phyloP scores from a whole-genome alignment of 1,140 invertebrate species.

The Lepidurus arcticus region DNA sequence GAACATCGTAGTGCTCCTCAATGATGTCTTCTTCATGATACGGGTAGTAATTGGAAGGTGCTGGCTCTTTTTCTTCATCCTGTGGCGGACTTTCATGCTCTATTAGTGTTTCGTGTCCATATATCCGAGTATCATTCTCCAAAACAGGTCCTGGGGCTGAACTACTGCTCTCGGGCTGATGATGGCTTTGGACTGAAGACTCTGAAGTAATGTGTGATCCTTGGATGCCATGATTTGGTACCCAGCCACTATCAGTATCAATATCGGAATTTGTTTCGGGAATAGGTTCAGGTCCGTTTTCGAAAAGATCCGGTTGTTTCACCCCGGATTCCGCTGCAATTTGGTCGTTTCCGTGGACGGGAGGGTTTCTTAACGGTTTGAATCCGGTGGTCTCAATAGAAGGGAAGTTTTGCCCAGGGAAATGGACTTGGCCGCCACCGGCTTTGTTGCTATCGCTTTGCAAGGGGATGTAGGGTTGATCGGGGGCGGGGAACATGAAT shows the following conservation, averaged over 20 bases:
- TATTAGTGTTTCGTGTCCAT: not conserved
- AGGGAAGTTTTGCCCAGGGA: not conserved
- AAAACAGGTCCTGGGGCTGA: not conserved
- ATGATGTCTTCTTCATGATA: not conserved
- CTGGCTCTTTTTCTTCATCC: not conserved
- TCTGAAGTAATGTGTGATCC: not conserved
- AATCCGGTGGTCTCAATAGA: not conserved
- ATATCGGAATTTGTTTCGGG: not conserved
- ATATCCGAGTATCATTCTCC: not conserved
- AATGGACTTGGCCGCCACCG: not conserved
- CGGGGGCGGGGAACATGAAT: not conserved
- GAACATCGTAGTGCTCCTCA: not conserved
- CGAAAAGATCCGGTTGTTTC: not conserved
- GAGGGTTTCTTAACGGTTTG: not conserved
- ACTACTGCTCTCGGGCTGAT: not conserved
- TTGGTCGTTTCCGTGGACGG: not conserved
- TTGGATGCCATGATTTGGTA: not conserved
- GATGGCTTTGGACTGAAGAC: not conserved
- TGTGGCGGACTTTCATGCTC: not conserved
- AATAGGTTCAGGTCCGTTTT: not conserved
- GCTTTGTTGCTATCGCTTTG: not conserved
- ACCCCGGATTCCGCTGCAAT: not conserved
- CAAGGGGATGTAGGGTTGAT: not conserved
- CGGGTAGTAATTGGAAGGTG: not conserved
- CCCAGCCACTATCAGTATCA: not conserved